Evolutionary conservation across 53 echinoderm and acorn worm species (phyloP).

Genomic region (Echinarachnius parma): DNA sequence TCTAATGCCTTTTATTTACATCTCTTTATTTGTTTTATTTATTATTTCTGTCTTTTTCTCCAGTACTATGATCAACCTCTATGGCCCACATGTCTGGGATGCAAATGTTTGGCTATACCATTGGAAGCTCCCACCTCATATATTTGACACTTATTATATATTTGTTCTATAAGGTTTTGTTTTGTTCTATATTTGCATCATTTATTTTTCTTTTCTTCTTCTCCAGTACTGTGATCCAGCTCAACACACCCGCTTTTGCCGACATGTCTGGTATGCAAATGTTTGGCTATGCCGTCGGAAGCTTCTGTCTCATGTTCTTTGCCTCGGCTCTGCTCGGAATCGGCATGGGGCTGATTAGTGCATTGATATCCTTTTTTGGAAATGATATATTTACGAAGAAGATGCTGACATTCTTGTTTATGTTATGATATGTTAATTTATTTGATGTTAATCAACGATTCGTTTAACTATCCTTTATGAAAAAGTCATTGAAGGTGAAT

Average conservation of each 20-base stretch:
- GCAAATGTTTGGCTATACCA: too few relatives aligned
- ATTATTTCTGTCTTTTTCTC: not conserved
- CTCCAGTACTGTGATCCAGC: conserved; percentile 69
- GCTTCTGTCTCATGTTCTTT: conserved; percentile 90
- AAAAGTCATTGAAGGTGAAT: too few relatives aligned
- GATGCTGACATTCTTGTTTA: not conserved
- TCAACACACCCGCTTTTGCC: conserved; percentile 54
- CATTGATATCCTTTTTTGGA: conserved; percentile 84
- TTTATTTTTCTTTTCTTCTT: too few relatives aligned
- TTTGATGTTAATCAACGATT: too few relatives aligned
- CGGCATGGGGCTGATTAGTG: conserved; percentile 69
- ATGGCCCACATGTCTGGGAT: too few relatives aligned
- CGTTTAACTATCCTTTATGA: too few relatives aligned
- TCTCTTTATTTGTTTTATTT: not conserved
- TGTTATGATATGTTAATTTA: not conserved
- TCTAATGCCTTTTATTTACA: not conserved
- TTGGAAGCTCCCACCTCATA: too few relatives aligned
- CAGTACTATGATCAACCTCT: too few relatives aligned
- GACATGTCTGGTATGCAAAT: conserved; percentile 48
- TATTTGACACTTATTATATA: too few relatives aligned
- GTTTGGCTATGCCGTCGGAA: conserved; percentile 59
- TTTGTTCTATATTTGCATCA: too few relatives aligned
- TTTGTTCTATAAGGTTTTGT: too few relatives aligned
- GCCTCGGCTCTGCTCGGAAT: conserved; percentile 79
- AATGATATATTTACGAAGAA: not conserved